Percentiles rank a stretch among this genome's conserved stretches.
Evolutionary conservation across 2,888 invertebrate species (phyloP).

Genomic region (Cecidostiba fungosa): DNA sequence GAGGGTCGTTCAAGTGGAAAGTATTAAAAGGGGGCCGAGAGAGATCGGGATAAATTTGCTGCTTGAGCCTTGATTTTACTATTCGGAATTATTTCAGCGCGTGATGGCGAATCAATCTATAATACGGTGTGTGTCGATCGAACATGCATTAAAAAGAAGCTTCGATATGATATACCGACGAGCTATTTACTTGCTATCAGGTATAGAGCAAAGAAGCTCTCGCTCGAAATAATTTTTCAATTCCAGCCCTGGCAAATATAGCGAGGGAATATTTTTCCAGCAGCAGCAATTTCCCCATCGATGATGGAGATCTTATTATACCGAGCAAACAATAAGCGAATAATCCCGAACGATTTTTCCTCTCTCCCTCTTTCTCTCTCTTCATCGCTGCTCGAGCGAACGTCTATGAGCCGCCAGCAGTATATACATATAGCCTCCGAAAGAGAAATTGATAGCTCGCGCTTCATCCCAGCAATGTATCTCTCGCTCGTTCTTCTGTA

Average conservation of each 20-base stretch:
- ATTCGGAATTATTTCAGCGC: neutral
- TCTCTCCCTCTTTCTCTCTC: neutral
- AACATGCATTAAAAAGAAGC: neutral
- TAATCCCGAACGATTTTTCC: conserved; percentile 56
- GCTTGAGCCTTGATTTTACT: conserved; percentile 31
- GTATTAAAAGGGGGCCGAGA: conserved; percentile 59
- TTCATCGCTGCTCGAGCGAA: conserved; percentile 17
- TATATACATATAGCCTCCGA: neutral
- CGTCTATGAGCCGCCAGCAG: conserved; percentile 3
- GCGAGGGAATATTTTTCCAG: conserved; percentile 48
- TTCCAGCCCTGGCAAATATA: conserved; percentile 23
- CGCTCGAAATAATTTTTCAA: conserved; percentile 57
- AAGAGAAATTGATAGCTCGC: conserved; percentile 59
- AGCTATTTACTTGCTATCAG: conserved; percentile 19
- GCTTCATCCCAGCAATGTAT: neutral
- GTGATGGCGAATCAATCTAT: neutral
- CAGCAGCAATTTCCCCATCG: conserved; percentile 41
- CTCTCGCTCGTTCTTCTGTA: neutral
- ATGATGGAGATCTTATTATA: conserved; percentile 54
- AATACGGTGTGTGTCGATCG: neutral
- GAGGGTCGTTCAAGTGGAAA: conserved; percentile 69
- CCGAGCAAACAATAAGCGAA: conserved; percentile 54
- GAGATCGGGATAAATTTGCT: conserved; percentile 34
- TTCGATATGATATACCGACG: neutral
- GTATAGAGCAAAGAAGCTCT: conserved; percentile 10